Evolutionary conservation across 2,797 vertebrate genomes (phyloP).

Genomic region (Ceyx erithaca): DNA sequence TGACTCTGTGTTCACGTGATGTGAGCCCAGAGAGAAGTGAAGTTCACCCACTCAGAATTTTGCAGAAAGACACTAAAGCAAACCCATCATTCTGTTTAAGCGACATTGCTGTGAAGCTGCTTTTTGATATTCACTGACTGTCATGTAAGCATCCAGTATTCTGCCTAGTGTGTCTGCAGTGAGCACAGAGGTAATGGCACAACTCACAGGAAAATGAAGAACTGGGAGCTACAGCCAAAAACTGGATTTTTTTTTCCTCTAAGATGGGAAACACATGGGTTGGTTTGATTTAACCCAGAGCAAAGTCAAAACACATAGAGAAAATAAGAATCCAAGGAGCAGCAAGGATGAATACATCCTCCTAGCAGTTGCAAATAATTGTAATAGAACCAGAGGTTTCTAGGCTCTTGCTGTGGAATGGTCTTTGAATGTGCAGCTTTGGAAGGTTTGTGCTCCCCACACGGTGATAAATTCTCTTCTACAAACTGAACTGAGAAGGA

Average conservation of each 20-base stretch:
- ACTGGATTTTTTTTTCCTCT: not conserved
- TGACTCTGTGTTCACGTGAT: not conserved
- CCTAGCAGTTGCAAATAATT: not conserved
- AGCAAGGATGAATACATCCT: conserved; percentile 18
- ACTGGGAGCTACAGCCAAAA: not conserved
- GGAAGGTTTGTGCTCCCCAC: conserved; percentile 16
- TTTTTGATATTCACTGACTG: not conserved
- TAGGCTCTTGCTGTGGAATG: conserved; percentile 6
- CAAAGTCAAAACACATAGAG: conserved; percentile 14
- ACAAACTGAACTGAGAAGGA: conserved; percentile 53
- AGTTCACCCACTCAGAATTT: not conserved
- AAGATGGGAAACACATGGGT: not conserved
- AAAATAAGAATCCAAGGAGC: not conserved
- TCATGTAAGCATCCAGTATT: not conserved
- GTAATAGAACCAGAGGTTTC: not conserved
- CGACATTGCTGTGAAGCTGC: not conserved
- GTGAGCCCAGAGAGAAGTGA: not conserved
- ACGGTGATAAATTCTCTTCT: conserved; percentile 51
- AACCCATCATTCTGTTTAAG: conserved; percentile 1
- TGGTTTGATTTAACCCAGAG: not conserved
- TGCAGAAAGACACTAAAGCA: conserved; percentile 12
- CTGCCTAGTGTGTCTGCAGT: not conserved
- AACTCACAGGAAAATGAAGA: not conserved
- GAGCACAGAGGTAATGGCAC: not conserved
- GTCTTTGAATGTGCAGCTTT: conserved; percentile 22